Percentiles rank a stretch among this genome's conserved stretches.
Conservation (phyloP, 1,140 invertebrate species). For the Drosophila funebris region DNA sequence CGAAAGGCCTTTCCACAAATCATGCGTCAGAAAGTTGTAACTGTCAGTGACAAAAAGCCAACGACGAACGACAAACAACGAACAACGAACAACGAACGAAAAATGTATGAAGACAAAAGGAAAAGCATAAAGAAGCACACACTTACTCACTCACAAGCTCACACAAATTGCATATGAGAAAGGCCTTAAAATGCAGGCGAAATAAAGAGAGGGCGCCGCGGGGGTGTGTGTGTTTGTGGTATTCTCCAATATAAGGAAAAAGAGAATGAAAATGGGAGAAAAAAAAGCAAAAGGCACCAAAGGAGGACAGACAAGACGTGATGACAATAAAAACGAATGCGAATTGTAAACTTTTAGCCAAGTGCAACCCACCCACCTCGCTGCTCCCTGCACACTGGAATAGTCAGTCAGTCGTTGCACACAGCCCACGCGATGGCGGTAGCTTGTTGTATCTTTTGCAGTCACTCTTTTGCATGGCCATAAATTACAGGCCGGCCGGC, state of each 20-base stretch:
- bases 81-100: slow-evolving; percentile 24
- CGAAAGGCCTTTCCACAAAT: slow-evolving; percentile 77
- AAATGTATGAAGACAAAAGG: slow-evolving; percentile 56
- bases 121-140: slow-evolving; percentile 33
- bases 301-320: slow-evolving; percentile 59
- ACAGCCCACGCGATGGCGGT: slow-evolving; percentile 51
- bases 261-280: slow-evolving; percentile 27
- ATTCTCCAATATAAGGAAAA: slow-evolving; percentile 37
- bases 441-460: slow-evolving; percentile 46
- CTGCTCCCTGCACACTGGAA: background rate
- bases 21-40: slow-evolving; percentile 80
- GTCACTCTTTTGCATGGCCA: slow-evolving; percentile 53
- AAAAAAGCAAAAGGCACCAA: slow-evolving; percentile 47
- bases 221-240: too few relatives aligned
- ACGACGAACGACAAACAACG: slow-evolving; percentile 17
- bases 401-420: background rate
- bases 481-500: slow-evolving; percentile 76
- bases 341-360: slow-evolving; percentile 77
- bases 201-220: background rate
- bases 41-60: slow-evolving; percentile 64
- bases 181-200: slow-evolving; percentile 24
- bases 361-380: slow-evolving; percentile 37
- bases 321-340: slow-evolving; percentile 79
- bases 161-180: slow-evolving; percentile 66
- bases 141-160: slow-evolving; percentile 5